Base-by-base conservation (phyloP, 1,140 invertebrate genomes). In the Ceratitis capitata region DNA sequence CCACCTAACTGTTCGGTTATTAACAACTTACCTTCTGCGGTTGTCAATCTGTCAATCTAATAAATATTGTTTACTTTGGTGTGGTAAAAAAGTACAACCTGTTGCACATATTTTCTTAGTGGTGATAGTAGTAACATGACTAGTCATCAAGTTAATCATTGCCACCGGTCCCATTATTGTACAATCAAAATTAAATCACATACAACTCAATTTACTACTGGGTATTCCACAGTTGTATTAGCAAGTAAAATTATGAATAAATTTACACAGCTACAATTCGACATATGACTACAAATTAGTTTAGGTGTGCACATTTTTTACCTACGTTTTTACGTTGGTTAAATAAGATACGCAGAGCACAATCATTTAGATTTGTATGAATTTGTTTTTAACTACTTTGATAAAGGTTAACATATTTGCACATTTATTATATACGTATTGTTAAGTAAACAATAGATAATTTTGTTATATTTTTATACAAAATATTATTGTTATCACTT, bases 21-120 rank as follows among this genome's bases (percentile, higher is more conserved):
- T n/a, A n/a, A n/a, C n/a, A n/a, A n/a, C n/a, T n/a, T 74, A 42
- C 35, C n/a, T 78, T 78, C 69, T 26, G 69, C n/a, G 35, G 69
- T 47, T 78, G 69, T 47, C 42, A n/a, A n/a, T n/a, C n/a, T n/a
- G n/a, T n/a, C n/a, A n/a, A n/a, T n/a, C n/a, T n/a, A n/a, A n/a
- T n/a, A n/a, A n/a, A n/a, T n/a, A n/a, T n/a, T n/a, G n/a, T n/a
- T n/a, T n/a, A n/a, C n/a, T n/a, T n/a, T n/a, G n/a, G n/a, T n/a
- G n/a, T n/a, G n/a, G n/a, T n/a, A n/a, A n/a, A n/a, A n/a, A n/a
- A n/a, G n/a, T n/a, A n/a, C n/a, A n/a, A n/a, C n/a, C n/a, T n/a
- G n/a, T n/a, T n/a, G n/a, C n/a, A n/a, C n/a, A n/a, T n/a, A n/a
- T n/a, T n/a, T n/a, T n/a, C n/a, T n/a, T n/a, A n/a, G n/a, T n/a